phyloP scores from a whole-genome alignment of 2,113 vertebrate species.

The Atlantisia rogersi region DNA sequence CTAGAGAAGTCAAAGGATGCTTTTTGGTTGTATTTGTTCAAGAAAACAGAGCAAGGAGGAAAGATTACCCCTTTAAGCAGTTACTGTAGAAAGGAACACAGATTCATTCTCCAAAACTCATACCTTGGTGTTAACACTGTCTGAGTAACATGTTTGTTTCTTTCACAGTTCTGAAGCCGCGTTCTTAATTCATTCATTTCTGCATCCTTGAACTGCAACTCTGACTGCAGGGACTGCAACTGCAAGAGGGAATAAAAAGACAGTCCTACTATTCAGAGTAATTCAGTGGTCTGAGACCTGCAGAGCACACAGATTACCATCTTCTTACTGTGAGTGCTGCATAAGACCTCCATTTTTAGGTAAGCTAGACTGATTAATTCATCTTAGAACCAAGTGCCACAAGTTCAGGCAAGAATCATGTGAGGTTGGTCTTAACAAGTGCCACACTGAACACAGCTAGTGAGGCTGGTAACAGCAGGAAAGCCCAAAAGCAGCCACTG shows the following conservation, averaged over 20 bases:
- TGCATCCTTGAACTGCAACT: slow-evolving; percentile 95
- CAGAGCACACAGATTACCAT: background rate
- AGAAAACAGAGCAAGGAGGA: background rate
- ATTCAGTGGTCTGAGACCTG: background rate
- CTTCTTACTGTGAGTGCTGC: background rate
- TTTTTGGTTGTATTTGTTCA: background rate
- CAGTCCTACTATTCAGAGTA: background rate
- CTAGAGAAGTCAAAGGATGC: background rate
- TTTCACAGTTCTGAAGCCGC: slow-evolving; percentile 84
- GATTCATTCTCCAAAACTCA: background rate
- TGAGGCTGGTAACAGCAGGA: background rate
- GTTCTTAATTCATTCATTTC: slow-evolving; percentile 92
- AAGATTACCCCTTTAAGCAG: background rate
- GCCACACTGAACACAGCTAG: background rate
- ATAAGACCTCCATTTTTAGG: background rate
- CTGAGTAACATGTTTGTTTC: slow-evolving; percentile 63
- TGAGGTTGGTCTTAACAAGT: background rate
- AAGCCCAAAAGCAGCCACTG: background rate
- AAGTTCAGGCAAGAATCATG: background rate
- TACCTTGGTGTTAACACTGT: slow-evolving; percentile 78
- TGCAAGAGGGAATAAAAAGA: slow-evolving; percentile 59
- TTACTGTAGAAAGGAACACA: background rate
- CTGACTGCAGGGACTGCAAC: slow-evolving; percentile 90
- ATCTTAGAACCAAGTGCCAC: background rate
- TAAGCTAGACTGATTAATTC: background rate